Evolutionary conservation across 2,888 invertebrate species (phyloP).

Genomic region (Ormyrus labotus): DNA sequence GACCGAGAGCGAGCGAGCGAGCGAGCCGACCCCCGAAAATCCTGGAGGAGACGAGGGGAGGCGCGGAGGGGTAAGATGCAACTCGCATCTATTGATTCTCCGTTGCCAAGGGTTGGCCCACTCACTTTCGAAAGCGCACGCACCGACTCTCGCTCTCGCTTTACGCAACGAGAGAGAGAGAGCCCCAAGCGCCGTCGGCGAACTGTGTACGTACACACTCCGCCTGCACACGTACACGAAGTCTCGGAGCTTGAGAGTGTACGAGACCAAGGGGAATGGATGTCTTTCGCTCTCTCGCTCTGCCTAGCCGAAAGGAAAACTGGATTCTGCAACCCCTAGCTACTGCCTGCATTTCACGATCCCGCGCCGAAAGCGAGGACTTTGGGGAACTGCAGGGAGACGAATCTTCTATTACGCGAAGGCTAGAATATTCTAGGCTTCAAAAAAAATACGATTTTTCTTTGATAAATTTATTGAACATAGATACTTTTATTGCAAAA

Average conservation of each 20-base stretch:
- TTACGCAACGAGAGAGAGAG: neutral
- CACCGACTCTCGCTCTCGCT: conserved; percentile 49
- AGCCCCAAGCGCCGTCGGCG: neutral
- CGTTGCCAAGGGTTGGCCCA: conserved; percentile 65
- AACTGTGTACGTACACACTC: neutral
- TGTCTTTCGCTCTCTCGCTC: neutral
- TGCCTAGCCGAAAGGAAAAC: conserved; percentile 56
- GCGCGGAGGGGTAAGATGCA: conserved; percentile 70
- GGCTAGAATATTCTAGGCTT: neutral
- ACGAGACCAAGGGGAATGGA: conserved; percentile 26
- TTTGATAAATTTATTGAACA: too few relatives aligned
- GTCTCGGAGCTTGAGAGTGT: neutral
- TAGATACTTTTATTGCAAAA: too few relatives aligned
- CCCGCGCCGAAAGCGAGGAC: neutral
- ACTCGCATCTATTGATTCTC: conserved; percentile 75
- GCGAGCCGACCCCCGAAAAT: conserved; percentile 38
- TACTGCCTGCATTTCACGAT: conserved; percentile 30
- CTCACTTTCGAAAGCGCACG: conserved; percentile 65
- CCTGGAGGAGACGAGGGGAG: conserved; percentile 49
- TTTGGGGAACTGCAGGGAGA: too few relatives aligned
- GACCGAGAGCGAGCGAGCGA: neutral
- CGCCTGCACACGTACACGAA: neutral
- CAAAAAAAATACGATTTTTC: too few relatives aligned
- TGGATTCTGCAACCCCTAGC: conserved; percentile 63
- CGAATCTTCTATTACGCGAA: neutral